Evolutionary conservation across 1,140 invertebrate genomes (phyloP).

Genomic region (Nomia melanderi): DNA sequence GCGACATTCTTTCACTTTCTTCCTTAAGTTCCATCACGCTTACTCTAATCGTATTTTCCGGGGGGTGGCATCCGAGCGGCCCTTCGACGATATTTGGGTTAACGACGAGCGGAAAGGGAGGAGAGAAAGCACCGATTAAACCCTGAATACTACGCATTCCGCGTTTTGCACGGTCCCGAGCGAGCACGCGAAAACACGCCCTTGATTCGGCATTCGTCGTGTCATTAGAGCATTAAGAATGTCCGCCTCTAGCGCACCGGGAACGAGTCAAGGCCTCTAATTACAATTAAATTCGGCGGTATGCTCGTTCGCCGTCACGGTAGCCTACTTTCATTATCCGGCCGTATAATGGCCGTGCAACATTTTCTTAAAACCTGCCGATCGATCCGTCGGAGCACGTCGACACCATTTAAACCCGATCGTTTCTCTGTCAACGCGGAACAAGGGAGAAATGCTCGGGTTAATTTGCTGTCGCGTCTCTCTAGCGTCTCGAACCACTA

Average conservation of each 20-base stretch:
- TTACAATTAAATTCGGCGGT: conserved; percentile 69
- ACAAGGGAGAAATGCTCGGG: too few species aligned
- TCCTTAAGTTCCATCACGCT: not conserved
- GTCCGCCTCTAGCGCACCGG: conserved; percentile 42
- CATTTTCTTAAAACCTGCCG: conserved; percentile 36
- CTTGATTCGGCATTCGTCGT: conserved; percentile 76
- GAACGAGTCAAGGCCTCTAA: conserved; percentile 67
- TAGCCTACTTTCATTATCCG: conserved; percentile 57
- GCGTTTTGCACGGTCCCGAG: conserved; percentile 16
- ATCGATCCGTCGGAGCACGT: conserved; percentile 34
- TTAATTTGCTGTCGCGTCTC: too few species aligned
- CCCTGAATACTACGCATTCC: conserved; percentile 41
- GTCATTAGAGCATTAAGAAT: conserved; percentile 71
- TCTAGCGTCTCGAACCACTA: too few species aligned
- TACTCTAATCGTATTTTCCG: too few species aligned
- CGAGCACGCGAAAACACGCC: conserved; percentile 49
- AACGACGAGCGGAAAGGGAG: too few species aligned
- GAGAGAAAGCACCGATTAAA: conserved; percentile 7
- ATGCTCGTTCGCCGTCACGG: conserved; percentile 35
- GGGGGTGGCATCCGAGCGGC: not conserved
- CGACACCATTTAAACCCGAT: conserved; percentile 28
- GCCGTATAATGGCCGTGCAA: conserved; percentile 3
- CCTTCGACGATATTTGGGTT: too few species aligned
- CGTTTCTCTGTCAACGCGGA: not conserved
- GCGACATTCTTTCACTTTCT: not conserved